These are phyloP conservation scores for Sylvia atricapilla DNA, from an alignment of 2,113 vertebrate species.

Conservation along the genomic window DNA sequence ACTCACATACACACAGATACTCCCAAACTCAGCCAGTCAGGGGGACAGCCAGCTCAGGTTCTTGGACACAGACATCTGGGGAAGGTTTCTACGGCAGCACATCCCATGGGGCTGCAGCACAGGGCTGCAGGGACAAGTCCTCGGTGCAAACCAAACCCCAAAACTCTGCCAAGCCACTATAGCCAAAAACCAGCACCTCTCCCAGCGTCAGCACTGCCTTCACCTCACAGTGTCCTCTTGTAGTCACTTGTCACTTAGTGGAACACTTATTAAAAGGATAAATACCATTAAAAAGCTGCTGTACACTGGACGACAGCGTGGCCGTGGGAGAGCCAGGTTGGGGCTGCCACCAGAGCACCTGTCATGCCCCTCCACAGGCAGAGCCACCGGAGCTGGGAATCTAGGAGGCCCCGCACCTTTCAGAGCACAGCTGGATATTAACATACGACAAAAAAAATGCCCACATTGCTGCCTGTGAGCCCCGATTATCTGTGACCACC, in stretches of 20 bases:
- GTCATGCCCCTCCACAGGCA: neutral
- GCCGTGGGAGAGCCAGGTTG: accelerated
- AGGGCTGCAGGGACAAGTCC: neutral
- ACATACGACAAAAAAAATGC: neutral
- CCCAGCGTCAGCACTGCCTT: neutral
- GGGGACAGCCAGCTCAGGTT: neutral
- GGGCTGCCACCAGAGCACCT: neutral
- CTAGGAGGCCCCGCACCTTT: neutral
- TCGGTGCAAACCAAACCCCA: neutral
- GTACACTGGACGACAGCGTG: neutral
- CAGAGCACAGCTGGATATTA: neutral
- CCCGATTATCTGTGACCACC: neutral
- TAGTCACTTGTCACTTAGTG: neutral
- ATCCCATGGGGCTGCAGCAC: neutral
- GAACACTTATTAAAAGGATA: neutral
- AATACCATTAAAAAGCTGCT: neutral
- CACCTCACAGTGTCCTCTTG: neutral
- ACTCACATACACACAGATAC: neutral
- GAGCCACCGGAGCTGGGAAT: neutral
- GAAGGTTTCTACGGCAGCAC: neutral
- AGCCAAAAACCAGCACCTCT: neutral
- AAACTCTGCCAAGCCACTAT: neutral
- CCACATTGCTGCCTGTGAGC: neutral
- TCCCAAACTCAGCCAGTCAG: neutral
- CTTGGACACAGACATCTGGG: neutral